Conservation (phyloP, 2,113 vertebrate species). For the Xerus inauris region DNA sequence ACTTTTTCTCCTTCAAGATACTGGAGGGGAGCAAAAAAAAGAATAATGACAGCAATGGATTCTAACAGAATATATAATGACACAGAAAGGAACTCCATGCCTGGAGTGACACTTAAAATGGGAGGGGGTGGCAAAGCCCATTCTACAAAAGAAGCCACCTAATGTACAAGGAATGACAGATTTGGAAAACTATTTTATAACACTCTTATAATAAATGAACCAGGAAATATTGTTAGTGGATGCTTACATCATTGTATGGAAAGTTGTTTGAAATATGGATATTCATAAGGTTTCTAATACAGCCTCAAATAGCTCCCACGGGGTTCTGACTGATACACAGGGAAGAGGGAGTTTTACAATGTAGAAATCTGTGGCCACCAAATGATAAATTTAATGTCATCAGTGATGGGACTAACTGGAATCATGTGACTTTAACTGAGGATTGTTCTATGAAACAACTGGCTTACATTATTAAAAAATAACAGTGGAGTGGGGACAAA, state of each 20-base stretch:
- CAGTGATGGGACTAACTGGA: background rate
- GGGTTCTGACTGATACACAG: background rate
- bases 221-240: background rate
- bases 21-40: background rate
- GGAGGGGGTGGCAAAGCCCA: background rate
- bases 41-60: background rate
- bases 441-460: background rate
- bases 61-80: background rate
- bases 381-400: background rate
- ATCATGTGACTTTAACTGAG: background rate
- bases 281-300: background rate
- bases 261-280: slow-evolving; percentile 19
- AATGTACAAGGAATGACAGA: background rate
- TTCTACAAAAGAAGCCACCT: background rate
- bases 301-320: background rate
- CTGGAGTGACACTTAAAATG: background rate
- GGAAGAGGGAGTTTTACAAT: background rate
- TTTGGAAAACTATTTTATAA: background rate
- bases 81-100: background rate
- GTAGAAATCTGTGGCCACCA: background rate
- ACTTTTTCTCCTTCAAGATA: background rate
- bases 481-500: background rate
- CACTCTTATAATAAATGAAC: background rate
- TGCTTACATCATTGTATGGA: background rate
- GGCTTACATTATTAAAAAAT: slow-evolving; percentile 17